Evolutionary conservation across 2,113 vertebrate species (phyloP), one percentile per base, ranked within the genome.

Genomic region (Cavia porcellus): DNA sequence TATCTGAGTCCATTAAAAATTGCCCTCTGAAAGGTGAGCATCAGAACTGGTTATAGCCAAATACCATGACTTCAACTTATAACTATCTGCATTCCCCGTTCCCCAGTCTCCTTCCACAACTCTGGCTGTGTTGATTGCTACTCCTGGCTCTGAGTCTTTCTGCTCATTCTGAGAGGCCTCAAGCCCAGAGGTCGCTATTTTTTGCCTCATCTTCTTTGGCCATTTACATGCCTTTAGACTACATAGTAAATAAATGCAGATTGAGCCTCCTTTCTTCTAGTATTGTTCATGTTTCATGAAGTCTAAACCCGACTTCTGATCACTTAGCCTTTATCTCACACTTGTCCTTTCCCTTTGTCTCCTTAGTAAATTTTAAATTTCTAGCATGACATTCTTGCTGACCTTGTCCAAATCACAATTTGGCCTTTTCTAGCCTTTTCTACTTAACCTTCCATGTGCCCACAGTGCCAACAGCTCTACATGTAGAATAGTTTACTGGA

Each of bases 121-220:
- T 70, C 47, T 81, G 70, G 38, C 1, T 2, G 35, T n/a, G 35
- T 28, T 66, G 82, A 47, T 42, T 81, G 42, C 68, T 91, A 52
- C 32, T 64, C 3, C 62, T 75, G 35, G 38, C 62, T 68, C 17
- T 86, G 92, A 50, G 47, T 17, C 32, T 68, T 19, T 52, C 32
- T 59, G n/a, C 38, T 81, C 24, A 24, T 85, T 85, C 72, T 81
- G 25, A 62, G 87, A 50, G 42, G 79, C 19, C 25, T 30, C 25
- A 93, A 96, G 64, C 8, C 55, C 42, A 81, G 59, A 45, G 9
- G 62, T 77, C 47, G 7, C 28, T 88, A 35, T 85, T 62, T 86
- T 50, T 50, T 66, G 25, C 19, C 90, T 96, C 64, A 19, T 64
- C 38, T n/a, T 93, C 90, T 95, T 70, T 86, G 47, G 52, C 45